Evolutionary conservation across 2,888 invertebrate species (phyloP), one percentile per base, ranked within the genome.

Genomic region (Mythimna albipuncta): DNA sequence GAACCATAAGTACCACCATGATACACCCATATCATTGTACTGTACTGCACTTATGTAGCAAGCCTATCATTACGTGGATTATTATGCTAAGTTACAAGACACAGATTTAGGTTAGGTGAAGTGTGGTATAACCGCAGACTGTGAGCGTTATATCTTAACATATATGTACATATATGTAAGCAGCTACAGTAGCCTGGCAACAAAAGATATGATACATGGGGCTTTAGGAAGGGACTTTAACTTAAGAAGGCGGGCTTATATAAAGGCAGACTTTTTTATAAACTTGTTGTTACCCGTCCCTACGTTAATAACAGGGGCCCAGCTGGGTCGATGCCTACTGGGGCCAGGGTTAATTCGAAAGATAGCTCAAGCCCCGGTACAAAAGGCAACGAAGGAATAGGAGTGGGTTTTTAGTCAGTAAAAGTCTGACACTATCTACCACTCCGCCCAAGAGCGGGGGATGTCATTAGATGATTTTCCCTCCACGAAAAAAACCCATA

Each of bases 31-130:
- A 38, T 57, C 47, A 47, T 41, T 77, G 59, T 64, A 44, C 38
- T 54, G n/a, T 47, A 32, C 7, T 80, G 32, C 59, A 62, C n/a
- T 72, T 55, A 62, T 66, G 70, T 54, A 35, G 54, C 55, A 57
- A 69, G 68, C 58, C 54, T 75, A 76, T 62, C 38, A 75, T 81
- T 72, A 76, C 54, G 81, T 38, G 68, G 57, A 64, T 38, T 66
- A 81, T 71, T 72, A 84, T 81, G 71, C 61, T 69, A 67, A 75
- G 66, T 84, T 84, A 69, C 52, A 52, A 83, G 68, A 58, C 61
- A 62, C 54, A 75, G 66, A 80, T 83, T 83, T 74, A 50, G 75
- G 79, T 80, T 73, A 69, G 59, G 50, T 47, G 59, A 55, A 54
- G 54, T 57, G 59, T 63, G 69, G 55, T 47, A 52, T 72, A 58